Percentiles rank a stretch among this genome's conserved stretches.
phyloP scores from a whole-genome alignment of 2,113 vertebrate genomes.

The Struthio camelus region DNA sequence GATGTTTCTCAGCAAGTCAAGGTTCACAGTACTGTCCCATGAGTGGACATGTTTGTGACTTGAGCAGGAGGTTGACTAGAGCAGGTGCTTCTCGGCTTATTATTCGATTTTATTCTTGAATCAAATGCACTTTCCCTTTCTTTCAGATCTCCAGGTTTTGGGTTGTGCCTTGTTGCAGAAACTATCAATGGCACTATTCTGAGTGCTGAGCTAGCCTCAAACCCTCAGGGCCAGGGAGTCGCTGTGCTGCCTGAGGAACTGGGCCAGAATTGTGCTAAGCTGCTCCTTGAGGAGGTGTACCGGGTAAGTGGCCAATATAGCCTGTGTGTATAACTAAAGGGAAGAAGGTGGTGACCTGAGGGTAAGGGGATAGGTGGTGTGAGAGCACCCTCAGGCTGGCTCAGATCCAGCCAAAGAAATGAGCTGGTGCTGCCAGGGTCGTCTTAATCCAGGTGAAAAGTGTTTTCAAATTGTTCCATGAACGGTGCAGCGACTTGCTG shows the following conservation, averaged over 20 bases:
- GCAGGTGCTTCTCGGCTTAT: not conserved
- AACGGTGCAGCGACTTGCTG: not conserved
- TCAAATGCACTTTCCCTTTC: not conserved
- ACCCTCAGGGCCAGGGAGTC: constrained; percentile 88
- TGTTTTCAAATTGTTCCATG: not conserved
- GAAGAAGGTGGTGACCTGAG: not conserved
- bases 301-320: constrained; percentile 77
- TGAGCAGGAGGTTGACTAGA: not conserved
- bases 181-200: constrained; percentile 87
- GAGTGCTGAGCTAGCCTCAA: constrained; percentile 90
- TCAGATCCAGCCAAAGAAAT: not conserved
- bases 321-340: not conserved
- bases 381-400: not conserved
- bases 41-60: not conserved
- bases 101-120: not conserved
- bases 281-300: constrained; percentile 92
- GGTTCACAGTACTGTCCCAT: not conserved
- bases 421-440: not conserved
- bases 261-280: constrained; percentile 88
- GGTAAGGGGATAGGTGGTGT: not conserved
- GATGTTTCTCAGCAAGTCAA: not conserved
- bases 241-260: constrained; percentile 90
- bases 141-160: constrained; percentile 94
- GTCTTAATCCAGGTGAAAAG: not conserved
- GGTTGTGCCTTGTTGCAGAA: constrained; percentile 90